Evolutionary conservation across 2,113 vertebrate genomes (phyloP).

Genomic region (Oryzias curvinotus): DNA sequence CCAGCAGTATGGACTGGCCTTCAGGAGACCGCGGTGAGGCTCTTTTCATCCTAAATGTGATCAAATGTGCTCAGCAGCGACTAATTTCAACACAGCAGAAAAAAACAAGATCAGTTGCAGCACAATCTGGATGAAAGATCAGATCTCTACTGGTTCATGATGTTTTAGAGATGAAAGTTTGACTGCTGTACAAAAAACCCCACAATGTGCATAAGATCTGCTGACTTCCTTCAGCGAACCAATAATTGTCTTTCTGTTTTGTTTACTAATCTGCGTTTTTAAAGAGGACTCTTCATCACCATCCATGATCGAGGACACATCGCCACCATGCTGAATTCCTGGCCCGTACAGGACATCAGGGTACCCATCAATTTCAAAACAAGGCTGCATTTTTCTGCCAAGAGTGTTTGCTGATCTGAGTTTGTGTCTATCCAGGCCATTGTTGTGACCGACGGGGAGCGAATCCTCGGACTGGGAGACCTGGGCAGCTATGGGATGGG

Average conservation of each 20-base stretch:
- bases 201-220: too few species aligned
- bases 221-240: too few species aligned
- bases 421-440: constrained; percentile 81
- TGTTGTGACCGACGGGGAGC: constrained; percentile 96
- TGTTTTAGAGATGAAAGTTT: too few species aligned
- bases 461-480: constrained; percentile 94
- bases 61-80: background rate
- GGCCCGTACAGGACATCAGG: constrained; percentile 95
- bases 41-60: background rate
- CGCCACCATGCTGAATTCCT: constrained; percentile 93
- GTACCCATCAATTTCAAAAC: constrained; percentile 59
- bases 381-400: too few species aligned
- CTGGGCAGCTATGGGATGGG: constrained; percentile 96
- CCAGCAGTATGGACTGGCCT: constrained; percentile 94
- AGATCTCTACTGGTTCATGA: too few species aligned
- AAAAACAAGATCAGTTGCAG: too few species aligned
- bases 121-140: too few species aligned
- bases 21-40: constrained; percentile 93
- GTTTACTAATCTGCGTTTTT: constrained; percentile 21
- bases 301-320: constrained; percentile 96
- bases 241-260: background rate
- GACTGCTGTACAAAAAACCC: too few species aligned
- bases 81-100: too few species aligned
- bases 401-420: background rate
- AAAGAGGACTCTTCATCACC: constrained; percentile 94